Conservation (phyloP, 2,113 vertebrate genomes). For the Corythornis vintsioides region DNA sequence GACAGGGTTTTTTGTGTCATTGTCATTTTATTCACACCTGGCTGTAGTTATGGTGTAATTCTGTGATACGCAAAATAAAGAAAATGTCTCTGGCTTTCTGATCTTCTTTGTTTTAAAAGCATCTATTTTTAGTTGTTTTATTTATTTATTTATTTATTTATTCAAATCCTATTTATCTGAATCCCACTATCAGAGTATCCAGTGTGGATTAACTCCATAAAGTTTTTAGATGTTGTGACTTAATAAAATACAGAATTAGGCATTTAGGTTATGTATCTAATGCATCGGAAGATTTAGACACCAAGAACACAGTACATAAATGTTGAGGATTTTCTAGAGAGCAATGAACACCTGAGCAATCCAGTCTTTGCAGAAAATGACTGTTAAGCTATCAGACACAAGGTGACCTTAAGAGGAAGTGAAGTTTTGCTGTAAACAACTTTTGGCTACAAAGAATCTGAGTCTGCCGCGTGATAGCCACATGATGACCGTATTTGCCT, state of each 20-base stretch:
- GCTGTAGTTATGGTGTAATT: not conserved
- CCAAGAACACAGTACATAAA: not conserved
- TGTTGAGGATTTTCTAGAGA: no score
- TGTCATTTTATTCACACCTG: not conserved
- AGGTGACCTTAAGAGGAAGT: no score
- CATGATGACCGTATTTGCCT: no score
- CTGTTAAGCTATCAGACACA: no score
- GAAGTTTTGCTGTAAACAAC: no score
- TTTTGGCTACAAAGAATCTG: no score
- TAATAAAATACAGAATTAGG: not conserved
- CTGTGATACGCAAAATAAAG: not conserved
- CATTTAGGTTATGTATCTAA: not conserved
- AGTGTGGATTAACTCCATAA: not conserved
- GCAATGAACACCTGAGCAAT: no score
- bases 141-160: not conserved
- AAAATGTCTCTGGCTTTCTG: not conserved
- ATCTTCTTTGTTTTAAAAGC: not conserved
- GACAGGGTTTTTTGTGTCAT: not conserved
- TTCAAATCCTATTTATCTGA: not conserved
- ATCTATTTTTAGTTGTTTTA: no score
- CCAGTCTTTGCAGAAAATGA: no score
- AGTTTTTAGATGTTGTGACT: not conserved
- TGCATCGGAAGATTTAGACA: not conserved
- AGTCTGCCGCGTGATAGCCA: no score
- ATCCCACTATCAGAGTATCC: not conserved